Conservation (phyloP, 1,140 invertebrate genomes). For the Brachionus paranguensis region DNA sequence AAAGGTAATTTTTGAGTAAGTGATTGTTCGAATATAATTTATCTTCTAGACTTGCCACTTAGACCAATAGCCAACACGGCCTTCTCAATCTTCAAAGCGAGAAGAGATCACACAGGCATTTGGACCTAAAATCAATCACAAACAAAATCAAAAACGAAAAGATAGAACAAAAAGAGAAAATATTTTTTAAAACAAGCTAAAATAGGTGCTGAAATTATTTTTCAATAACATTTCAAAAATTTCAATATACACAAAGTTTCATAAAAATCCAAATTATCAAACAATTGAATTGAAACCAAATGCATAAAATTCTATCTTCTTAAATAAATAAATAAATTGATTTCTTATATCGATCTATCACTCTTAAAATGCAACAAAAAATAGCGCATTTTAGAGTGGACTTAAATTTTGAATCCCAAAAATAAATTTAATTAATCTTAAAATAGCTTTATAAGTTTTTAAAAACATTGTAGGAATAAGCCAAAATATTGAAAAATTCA, state of each 20-base stretch:
- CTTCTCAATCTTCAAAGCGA: background rate
- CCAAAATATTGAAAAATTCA: background rate
- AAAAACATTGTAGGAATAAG: background rate
- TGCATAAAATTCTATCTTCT: background rate
- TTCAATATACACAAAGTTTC: background rate
- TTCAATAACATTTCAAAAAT: background rate
- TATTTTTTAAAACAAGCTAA: background rate
- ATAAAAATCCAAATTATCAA: background rate
- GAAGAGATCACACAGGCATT: background rate
- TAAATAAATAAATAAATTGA: background rate
- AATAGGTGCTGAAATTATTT: background rate
- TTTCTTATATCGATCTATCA: background rate
- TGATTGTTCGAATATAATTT: slow-evolving; percentile 11
- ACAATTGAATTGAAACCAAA: background rate
- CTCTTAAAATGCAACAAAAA: background rate
- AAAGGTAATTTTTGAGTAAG: slow-evolving; percentile 16
- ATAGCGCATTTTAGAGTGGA: background rate
- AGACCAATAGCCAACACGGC: background rate
- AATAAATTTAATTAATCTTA: background rate
- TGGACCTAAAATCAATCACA: background rate
- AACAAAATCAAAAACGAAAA: background rate
- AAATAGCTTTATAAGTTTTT: background rate
- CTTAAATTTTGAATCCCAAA: background rate
- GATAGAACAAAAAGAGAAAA: background rate
- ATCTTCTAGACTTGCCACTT: background rate